phyloP scores from a whole-genome alignment of 2,113 vertebrate species.

The Callopanchax toddi region DNA sequence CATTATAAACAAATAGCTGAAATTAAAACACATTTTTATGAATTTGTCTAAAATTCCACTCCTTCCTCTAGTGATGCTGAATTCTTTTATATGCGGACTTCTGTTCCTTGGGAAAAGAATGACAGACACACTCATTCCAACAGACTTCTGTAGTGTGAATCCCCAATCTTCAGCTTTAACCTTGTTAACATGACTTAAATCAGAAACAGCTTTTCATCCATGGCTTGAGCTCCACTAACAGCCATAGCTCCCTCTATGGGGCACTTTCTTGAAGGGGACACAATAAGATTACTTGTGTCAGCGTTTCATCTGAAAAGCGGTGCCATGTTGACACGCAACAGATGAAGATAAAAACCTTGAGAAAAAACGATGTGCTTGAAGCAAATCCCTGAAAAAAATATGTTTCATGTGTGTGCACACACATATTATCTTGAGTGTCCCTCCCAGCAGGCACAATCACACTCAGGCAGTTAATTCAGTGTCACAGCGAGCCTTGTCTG shows the following conservation, averaged over 20 bases:
- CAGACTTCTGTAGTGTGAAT: conserved; percentile 3
- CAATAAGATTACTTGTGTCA: conserved; percentile 69
- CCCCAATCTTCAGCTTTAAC: conserved; percentile 5
- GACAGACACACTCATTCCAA: not conserved
- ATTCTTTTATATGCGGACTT: not conserved
- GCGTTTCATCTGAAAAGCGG: conserved; percentile 67
- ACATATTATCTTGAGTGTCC: conserved; percentile 64
- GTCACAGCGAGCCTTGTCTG: conserved; percentile 75
- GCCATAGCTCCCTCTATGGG: conserved; percentile 62
- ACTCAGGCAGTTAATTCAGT: conserved; percentile 79
- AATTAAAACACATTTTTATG: not conserved
- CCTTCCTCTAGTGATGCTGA: not conserved
- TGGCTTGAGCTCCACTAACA: conserved; percentile 15
- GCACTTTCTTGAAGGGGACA: conserved; percentile 46
- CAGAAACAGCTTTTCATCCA: conserved; percentile 1
- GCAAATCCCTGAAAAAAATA: conserved; percentile 64
- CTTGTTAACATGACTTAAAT: conserved; percentile 22
- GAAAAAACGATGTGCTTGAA: conserved; percentile 72
- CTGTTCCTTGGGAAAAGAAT: not conserved
- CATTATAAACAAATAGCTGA: not conserved
- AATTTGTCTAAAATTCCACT: not conserved
- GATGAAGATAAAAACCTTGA: conserved; percentile 79
- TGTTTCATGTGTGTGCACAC: conserved; percentile 46
- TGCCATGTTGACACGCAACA: conserved; percentile 75
- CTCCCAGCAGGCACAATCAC: conserved; percentile 78